Evolutionary conservation across 23 tunicate species (phyloP), one percentile per base, ranked within the genome.

Genomic region (Corella eumyota): DNA sequence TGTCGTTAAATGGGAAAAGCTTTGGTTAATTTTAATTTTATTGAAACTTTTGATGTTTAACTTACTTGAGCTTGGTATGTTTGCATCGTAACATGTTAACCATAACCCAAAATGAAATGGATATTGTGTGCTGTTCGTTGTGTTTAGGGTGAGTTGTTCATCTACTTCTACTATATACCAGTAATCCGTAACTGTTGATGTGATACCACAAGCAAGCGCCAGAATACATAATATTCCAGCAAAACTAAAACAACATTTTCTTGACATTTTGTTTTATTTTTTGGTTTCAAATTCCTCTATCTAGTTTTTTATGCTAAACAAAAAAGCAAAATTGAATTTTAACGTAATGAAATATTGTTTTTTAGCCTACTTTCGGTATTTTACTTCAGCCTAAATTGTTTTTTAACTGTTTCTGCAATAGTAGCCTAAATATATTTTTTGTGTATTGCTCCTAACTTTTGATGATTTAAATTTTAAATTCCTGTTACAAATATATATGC

Each of bases 51-150:
- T 58, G 3, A 32, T 31, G 19, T 30, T 15, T 31, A 9, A 1
- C 65, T 55, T 32, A 60, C 74, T 68, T 30, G 74, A 45, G 24
- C 58, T 63, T 26, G 86, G 86, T 28, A 69, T 54, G 6, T 53
- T 55, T 3, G 62, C 61, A 30, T 69, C 70, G 65, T 78, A 78
- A 31, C 86, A 78, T 7, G 86, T 78, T 45, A 70, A 26, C 71
- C 74, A 78, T 50, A 78, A 52, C 15, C 86, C 86, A 61, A 54
- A 26, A 32, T 69, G 69, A 48, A 25, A 78, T 26, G 86, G 68
- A 36, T 64, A 78, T 6, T 31, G 74, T 30, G 32, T 51, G 30
- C 24, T 15, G 25, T 63, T 61, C 45, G 65, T 60, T 4, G 24
- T 45, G 23, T 31, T 60, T 4, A 4, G 3, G 1, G 11, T 23